These are phyloP conservation scores for Lasioglossum calceatum DNA, from an alignment of 2,888 invertebrate genomes.

Conservation along the genomic window DNA sequence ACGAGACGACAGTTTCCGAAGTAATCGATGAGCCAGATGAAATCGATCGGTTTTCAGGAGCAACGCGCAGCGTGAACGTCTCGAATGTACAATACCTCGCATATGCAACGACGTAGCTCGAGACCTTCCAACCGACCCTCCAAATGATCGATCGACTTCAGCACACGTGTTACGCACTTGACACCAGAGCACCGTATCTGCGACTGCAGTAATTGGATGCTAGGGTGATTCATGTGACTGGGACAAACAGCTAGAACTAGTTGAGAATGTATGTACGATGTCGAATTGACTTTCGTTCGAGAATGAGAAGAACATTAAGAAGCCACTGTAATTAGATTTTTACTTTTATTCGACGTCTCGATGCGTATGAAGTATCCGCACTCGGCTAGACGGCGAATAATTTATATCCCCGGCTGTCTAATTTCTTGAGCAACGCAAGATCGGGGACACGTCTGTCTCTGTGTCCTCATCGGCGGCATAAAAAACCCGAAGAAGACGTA, in stretches of 20 bases:
- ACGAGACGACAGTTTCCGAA: no score
- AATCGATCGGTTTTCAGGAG: constrained; percentile 2
- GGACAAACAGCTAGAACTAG: neutral
- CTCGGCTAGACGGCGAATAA: neutral
- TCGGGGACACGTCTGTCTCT: neutral
- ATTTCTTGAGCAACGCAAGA: neutral
- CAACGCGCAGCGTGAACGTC: neutral
- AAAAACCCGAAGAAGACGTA: neutral
- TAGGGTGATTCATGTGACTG: neutral
- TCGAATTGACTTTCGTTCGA: neutral
- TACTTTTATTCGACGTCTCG: neutral
- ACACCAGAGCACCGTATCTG: constrained; percentile 12
- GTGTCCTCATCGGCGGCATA: neutral
- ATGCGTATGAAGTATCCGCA: neutral
- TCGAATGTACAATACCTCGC: neutral
- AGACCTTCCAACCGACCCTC: neutral
- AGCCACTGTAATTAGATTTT: neutral
- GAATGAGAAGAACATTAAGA: neutral
- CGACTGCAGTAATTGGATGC: constrained; percentile 38
- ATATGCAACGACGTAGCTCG: neutral
- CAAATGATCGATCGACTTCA: constrained; percentile 10
- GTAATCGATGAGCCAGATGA: neutral
- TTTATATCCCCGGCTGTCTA: neutral
- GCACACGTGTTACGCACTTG: constrained; percentile 22
- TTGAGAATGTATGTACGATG: neutral